phyloP scores from a whole-genome alignment of 2,888 invertebrate genomes.

The Metopia argyrocephala region DNA sequence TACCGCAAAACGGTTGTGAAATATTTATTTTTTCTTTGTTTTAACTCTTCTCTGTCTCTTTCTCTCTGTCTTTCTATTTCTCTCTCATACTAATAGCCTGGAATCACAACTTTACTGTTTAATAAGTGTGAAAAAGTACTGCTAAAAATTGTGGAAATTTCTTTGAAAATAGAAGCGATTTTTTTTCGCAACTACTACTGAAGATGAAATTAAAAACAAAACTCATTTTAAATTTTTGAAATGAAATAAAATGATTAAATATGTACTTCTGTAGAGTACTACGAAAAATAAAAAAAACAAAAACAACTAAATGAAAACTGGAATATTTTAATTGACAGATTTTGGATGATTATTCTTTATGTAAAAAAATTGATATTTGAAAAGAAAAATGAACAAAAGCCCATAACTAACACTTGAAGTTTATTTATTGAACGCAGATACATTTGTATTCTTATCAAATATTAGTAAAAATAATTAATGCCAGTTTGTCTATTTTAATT shows the following conservation, averaged over 20 bases:
- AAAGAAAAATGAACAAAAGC: too few species aligned
- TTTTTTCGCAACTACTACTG: background rate
- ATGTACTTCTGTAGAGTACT: background rate
- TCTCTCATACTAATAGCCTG: background rate
- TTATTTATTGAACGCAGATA: too few species aligned
- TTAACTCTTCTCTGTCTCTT: background rate
- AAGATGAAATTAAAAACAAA: constrained; percentile 14
- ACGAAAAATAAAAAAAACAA: background rate
- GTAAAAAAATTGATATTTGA: too few species aligned
- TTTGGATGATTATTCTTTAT: too few species aligned
- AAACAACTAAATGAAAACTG: background rate
- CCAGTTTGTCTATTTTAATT: too few species aligned
- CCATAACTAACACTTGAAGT: too few species aligned
- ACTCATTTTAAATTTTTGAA: constrained; percentile 18
- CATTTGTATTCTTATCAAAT: too few species aligned
- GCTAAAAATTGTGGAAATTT: constrained; percentile 35
- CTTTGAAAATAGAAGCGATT: background rate
- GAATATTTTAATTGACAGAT: too few species aligned
- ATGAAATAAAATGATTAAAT: background rate
- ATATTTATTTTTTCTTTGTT: constrained; percentile 4
- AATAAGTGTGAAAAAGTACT: constrained; percentile 44
- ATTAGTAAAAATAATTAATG: too few species aligned
- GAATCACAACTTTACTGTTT: constrained; percentile 17
- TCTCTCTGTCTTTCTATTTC: background rate
- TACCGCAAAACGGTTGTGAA: constrained; percentile 11